Conservation (phyloP, 2,888 invertebrate species). For the Scaptomyza caliginosa region DNA sequence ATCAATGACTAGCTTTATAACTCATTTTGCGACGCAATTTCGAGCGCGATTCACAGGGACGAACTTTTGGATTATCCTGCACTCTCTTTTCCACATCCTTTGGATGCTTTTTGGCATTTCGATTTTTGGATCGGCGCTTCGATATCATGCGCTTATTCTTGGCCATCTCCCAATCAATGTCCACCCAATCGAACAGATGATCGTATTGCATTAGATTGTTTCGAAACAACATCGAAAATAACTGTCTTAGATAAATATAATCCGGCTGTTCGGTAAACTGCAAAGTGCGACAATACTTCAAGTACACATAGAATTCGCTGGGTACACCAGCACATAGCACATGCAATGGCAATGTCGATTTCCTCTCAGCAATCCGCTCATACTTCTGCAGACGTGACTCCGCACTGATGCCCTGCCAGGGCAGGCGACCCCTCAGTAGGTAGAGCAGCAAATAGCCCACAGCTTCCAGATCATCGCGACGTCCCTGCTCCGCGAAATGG, state of each 20-base stretch:
- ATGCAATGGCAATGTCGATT: conserved; percentile 34
- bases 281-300: conserved; percentile 60
- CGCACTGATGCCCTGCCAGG: conserved; percentile 65
- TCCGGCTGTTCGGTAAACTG: conserved; percentile 59
- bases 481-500: conserved; percentile 64
- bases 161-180: conserved; percentile 18
- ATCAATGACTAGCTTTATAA: conserved; percentile 21
- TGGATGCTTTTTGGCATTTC: neutral
- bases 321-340: conserved; percentile 48
- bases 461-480: conserved; percentile 65
- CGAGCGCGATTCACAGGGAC: neutral
- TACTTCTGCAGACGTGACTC: conserved; percentile 50
- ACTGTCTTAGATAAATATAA: conserved; percentile 52
- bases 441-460: conserved; percentile 66
- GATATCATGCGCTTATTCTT: neutral
- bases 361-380: conserved; percentile 59
- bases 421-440: conserved; percentile 53
- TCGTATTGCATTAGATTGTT: conserved; percentile 34
- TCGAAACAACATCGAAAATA: conserved; percentile 48
- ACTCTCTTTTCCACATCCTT: neutral
- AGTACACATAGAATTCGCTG: conserved; percentile 56
- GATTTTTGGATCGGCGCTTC: conserved; percentile 1
- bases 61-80: neutral
- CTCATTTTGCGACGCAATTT: neutral
- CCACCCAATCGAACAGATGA: conserved; percentile 55